Conservation (phyloP, 1,140 invertebrate species). For the Leptinotarsa lineolata region DNA sequence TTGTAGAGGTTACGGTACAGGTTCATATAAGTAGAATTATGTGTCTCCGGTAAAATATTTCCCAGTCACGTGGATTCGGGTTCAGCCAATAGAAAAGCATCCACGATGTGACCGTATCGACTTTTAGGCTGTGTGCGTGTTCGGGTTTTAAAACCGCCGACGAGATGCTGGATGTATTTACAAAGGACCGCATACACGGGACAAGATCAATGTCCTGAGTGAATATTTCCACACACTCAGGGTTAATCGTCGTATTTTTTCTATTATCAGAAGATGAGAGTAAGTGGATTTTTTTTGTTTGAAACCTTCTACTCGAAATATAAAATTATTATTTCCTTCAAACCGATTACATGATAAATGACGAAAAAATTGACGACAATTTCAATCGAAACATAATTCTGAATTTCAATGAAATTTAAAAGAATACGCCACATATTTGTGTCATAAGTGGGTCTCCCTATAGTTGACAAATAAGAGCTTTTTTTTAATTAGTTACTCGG, state of each 20-base stretch:
- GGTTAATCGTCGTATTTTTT: constrained; percentile 14
- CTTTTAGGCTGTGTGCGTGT: constrained; percentile 26
- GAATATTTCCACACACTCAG: constrained; percentile 1
- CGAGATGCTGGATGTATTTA: constrained; percentile 26
- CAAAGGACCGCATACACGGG: constrained; percentile 22
- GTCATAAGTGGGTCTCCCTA: too few relatives aligned
- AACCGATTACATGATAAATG: too few relatives aligned
- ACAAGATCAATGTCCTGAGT: constrained; percentile 20
- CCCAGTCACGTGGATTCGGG: constrained; percentile 9
- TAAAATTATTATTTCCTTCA: too few relatives aligned
- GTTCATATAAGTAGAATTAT: constrained; percentile 19
- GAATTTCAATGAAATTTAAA: too few relatives aligned
- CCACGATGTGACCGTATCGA: constrained; percentile 19
- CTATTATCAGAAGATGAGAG: not conserved
- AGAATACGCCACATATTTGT: too few relatives aligned
- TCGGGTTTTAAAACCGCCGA: constrained; percentile 26
- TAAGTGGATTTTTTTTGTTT: too few relatives aligned
- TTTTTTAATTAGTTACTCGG: too few relatives aligned
- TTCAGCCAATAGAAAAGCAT: constrained; percentile 24
- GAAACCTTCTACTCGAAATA: too few relatives aligned
- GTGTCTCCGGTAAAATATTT: constrained; percentile 23
- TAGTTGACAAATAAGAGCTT: too few relatives aligned
- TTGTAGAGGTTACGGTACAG: constrained; percentile 25
- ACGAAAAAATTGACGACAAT: too few relatives aligned
- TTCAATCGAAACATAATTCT: too few relatives aligned